Percentiles rank a stretch among this genome's conserved stretches.
phyloP scores from a whole-genome alignment of 2,113 vertebrate genomes.

The Thunnus thynnus region DNA sequence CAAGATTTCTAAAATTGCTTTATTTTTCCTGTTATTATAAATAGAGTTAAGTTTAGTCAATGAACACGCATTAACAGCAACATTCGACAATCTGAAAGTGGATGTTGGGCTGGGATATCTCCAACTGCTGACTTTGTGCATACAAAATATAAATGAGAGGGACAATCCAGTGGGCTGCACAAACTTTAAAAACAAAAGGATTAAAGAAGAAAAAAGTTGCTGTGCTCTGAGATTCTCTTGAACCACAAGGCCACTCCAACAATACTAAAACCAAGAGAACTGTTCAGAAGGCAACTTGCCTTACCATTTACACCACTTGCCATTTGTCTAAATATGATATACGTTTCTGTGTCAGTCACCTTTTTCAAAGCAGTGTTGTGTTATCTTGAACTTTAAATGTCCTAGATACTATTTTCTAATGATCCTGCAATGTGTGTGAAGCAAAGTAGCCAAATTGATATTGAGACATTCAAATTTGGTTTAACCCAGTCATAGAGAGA shows the following conservation, averaged over 20 bases:
- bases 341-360: too few species aligned
- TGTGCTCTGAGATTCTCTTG: background rate
- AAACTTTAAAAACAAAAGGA: background rate
- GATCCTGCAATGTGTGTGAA: background rate
- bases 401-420: background rate
- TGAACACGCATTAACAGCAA: too few species aligned
- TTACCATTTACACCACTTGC: background rate
- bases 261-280: constrained; percentile 1
- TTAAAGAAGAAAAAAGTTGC: background rate
- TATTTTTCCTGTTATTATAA: too few species aligned
- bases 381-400: background rate
- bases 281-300: background rate
- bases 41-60: too few species aligned
- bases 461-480: constrained; percentile 44
- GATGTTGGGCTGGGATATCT: too few species aligned
- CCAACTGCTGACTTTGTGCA: too few species aligned
- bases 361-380: background rate
- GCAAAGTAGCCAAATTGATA: constrained; percentile 49
- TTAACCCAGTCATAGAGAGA: constrained; percentile 64
- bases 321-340: background rate
- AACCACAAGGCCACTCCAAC: background rate
- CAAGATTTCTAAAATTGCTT: too few species aligned
- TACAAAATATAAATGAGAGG: too few species aligned
- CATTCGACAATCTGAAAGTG: too few species aligned
- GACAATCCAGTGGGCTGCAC: too few species aligned